phyloP scores from a whole-genome alignment of 1,140 invertebrate genomes.

The Dendrolimus punctatus region DNA sequence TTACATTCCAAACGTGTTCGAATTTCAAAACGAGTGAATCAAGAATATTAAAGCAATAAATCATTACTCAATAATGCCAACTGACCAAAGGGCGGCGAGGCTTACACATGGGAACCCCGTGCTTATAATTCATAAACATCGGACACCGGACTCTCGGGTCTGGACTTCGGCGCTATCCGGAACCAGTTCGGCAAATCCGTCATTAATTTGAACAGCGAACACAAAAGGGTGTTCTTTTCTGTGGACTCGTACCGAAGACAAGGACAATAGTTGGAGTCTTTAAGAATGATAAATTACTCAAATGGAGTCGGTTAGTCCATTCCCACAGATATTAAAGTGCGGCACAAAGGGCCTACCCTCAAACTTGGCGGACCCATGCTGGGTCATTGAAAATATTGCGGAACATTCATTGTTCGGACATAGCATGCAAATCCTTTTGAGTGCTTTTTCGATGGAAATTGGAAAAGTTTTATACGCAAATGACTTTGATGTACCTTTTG shows the following conservation, averaged over 20 bases:
- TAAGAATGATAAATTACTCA: conserved; percentile 70
- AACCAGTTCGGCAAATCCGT: conserved; percentile 32
- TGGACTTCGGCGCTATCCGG: conserved; percentile 15
- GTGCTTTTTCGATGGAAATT: conserved; percentile 54
- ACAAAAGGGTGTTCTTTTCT: conserved; percentile 23
- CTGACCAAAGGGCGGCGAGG: conserved; percentile 4
- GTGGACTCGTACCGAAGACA: conserved; percentile 24
- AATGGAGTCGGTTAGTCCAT: conserved; percentile 67
- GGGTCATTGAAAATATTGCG: conserved; percentile 58
- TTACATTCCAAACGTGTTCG: conserved; percentile 18
- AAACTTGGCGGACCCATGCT: conserved; percentile 46
- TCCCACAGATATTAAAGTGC: conserved; percentile 69
- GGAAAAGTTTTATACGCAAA: conserved; percentile 45
- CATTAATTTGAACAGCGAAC: conserved; percentile 33
- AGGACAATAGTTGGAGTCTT: conserved; percentile 37
- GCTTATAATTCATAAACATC: conserved; percentile 41
- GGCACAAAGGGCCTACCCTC: conserved; percentile 50
- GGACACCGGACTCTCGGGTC: conserved; percentile 22
- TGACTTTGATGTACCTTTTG: conserved; percentile 42
- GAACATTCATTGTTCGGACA: conserved; percentile 34
- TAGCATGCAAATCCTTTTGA: conserved; percentile 60
- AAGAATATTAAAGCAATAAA: too few species aligned
- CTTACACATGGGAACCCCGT: conserved; percentile 24
- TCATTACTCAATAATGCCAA: neutral
- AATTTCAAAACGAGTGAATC: neutral